Conservation (phyloP, 2,113 vertebrate genomes). For the Puntigrus tetrazona region DNA sequence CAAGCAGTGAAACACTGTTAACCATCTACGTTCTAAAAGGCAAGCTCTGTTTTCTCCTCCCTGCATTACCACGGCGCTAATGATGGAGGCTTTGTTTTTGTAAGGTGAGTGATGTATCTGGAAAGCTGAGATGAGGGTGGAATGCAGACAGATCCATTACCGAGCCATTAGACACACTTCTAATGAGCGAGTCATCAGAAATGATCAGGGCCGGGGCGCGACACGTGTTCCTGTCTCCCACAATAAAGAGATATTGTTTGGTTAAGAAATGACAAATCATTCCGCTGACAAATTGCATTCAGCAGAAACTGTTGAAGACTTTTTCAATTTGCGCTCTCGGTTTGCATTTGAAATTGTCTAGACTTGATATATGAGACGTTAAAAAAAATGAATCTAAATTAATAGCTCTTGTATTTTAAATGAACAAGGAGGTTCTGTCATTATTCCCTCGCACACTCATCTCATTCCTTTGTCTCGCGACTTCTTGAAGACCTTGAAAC, state of each 20-base stretch:
- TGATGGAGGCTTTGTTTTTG: constrained; percentile 20
- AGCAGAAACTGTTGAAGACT: not conserved
- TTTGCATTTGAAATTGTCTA: not conserved
- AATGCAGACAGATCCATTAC: constrained; percentile 37
- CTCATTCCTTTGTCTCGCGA: not conserved
- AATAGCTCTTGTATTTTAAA: not conserved
- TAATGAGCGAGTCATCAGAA: constrained; percentile 38
- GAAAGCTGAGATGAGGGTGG: constrained; percentile 11
- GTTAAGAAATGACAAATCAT: constrained; percentile 17
- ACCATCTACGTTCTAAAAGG: not conserved
- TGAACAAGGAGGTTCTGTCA: not conserved
- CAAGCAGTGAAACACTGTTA: not conserved
- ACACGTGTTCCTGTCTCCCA: constrained; percentile 27
- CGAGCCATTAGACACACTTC: constrained; percentile 34
- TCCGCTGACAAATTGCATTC: not conserved
- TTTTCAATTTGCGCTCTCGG: not conserved
- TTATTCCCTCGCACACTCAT: not conserved
- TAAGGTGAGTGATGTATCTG: constrained; percentile 33
- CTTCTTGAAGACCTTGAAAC: not conserved
- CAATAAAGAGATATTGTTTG: constrained; percentile 41
- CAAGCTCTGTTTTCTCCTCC: not conserved
- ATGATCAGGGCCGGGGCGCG: constrained; percentile 16
- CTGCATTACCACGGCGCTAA: constrained; percentile 2
- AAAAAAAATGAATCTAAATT: not conserved
- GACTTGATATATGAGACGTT: not conserved